Base-by-base conservation (phyloP, 2,113 vertebrate genomes). In the Entosphenus tridentatus region DNA sequence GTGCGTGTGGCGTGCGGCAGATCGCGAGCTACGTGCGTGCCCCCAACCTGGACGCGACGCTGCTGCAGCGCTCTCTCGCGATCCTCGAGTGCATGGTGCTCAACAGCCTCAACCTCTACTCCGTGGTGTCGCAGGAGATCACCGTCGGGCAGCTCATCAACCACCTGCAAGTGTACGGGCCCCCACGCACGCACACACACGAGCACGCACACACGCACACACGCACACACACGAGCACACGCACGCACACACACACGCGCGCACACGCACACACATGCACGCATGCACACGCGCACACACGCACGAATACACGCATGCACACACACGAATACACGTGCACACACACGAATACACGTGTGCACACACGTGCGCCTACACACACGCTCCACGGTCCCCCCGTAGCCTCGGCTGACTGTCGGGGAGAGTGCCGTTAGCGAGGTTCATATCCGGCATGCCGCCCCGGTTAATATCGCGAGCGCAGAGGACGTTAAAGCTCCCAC, bases 21-120 rank as follows among this genome's bases (percentile, higher is more conserved):
- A 98, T 98, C 56, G 87, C 89, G 3, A 87, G 88, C 55, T 96
- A 95, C 0, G 92, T 98, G 75, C 95, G 89, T 73, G 90, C 95
- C 83, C 86, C 92, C 8, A 87, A 87, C 81, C 88, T 92, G 75
- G 93, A 97, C 0, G 93, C 92, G 73, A 96, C 93, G 67, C 92
- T 98, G 73, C 83, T 97, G 74, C 93, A 98, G 79, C 80, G 93
- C 67, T 98, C 93, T 2, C 78, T 98, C 73, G 93, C 93, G 73
- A 95, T 98, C 76, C 80, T 98, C 67, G 93, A 98, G 80, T 96
- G 93, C 79, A 88, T 98, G 89, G 93, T 98, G 73, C 79, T 98
- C 72, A 98, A 97, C 80, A 98, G 92, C 76, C 90, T 95, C 79
- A 93, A 82, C 70, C 84, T 98, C 8, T 97, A 97, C 78, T 89